phyloP scores from a whole-genome alignment of 1,140 invertebrate species.

The Cydia fagiglandana region DNA sequence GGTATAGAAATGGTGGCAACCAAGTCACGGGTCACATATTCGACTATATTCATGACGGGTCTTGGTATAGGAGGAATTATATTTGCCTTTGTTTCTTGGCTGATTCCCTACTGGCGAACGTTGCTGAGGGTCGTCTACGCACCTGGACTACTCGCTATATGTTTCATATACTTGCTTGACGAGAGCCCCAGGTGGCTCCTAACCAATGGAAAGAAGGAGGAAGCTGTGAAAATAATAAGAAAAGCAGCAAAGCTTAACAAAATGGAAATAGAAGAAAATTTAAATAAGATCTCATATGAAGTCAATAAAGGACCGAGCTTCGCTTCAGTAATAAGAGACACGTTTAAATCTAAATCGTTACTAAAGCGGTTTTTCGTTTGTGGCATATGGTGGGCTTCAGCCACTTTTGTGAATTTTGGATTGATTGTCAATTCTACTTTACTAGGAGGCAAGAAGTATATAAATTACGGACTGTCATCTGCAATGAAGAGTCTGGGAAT shows the following conservation, averaged over 20 bases:
- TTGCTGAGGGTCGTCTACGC: constrained; percentile 55
- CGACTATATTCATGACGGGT: constrained; percentile 34
- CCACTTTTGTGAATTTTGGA: constrained; percentile 88
- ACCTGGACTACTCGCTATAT: constrained; percentile 51
- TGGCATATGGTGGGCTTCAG: constrained; percentile 85
- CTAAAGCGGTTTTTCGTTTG: constrained; percentile 77
- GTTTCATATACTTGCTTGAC: constrained; percentile 55
- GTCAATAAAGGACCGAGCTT: constrained; percentile 38
- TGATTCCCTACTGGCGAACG: constrained; percentile 57
- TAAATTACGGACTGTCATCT: constrained; percentile 84
- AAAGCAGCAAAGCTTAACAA: constrained; percentile 57
- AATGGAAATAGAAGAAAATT: constrained; percentile 41
- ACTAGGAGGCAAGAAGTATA: constrained; percentile 84
- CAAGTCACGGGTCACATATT: constrained; percentile 37
- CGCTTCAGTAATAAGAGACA: constrained; percentile 36
- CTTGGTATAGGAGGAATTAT: constrained; percentile 48
- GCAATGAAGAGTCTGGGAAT: constrained; percentile 85
- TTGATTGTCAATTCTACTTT: constrained; percentile 87
- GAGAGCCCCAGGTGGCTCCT: constrained; percentile 82
- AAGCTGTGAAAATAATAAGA: constrained; percentile 50
- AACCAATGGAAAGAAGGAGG: constrained; percentile 74
- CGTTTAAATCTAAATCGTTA: constrained; percentile 50
- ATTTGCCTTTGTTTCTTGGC: constrained; percentile 48
- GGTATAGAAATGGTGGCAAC: constrained; percentile 55
- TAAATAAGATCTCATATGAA: constrained; percentile 50